Conservation (phyloP, 2,797 vertebrate species). For the Glossophaga mutica region DNA sequence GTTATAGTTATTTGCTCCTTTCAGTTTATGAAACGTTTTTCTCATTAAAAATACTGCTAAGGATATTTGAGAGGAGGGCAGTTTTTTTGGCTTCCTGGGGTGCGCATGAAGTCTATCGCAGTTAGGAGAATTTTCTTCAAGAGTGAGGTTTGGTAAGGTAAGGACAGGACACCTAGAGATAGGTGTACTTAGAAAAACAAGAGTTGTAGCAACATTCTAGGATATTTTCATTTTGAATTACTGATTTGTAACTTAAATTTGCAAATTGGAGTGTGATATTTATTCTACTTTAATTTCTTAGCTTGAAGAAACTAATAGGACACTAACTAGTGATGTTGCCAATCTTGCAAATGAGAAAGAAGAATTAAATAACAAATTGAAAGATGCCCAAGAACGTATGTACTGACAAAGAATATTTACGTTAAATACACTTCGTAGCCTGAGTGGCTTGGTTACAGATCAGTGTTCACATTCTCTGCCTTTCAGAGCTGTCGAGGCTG, state of each 20-base stretch:
- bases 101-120: neutral
- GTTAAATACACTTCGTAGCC: neutral
- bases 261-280: neutral
- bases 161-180: neutral
- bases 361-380: slow-evolving; percentile 96
- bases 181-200: neutral
- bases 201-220: neutral
- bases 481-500: slow-evolving; percentile 87
- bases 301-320: slow-evolving; percentile 98
- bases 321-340: slow-evolving; percentile 93
- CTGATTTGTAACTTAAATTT: neutral
- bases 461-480: slow-evolving; percentile 18
- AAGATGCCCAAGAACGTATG: slow-evolving; percentile 93
- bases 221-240: neutral
- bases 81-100: neutral
- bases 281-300: slow-evolving; percentile 69
- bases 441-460: neutral
- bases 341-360: slow-evolving; percentile 97
- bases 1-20: neutral
- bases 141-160: neutral
- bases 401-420: slow-evolving; percentile 56
- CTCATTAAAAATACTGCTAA: slow-evolving; percentile 7
- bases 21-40: neutral
- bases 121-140: neutral
- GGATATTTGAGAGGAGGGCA: neutral